Percentiles rank a stretch among this genome's conserved stretches.
Conservation (phyloP, 2,113 vertebrate species). For the Pseudopipra pipra region DNA sequence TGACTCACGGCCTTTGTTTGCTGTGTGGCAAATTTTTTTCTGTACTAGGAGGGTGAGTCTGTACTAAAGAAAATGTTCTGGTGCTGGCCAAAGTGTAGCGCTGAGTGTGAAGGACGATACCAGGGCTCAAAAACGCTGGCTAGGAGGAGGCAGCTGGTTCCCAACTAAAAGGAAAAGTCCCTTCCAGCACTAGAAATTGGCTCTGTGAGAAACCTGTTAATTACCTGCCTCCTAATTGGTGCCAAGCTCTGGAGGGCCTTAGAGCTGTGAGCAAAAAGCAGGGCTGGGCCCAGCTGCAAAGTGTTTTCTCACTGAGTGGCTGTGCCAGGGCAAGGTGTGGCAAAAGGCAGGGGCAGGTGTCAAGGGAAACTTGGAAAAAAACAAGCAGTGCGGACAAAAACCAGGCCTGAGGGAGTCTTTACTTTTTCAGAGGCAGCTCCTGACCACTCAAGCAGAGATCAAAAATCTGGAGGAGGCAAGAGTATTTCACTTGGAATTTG, state of each 20-base stretch:
- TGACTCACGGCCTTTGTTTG: not conserved
- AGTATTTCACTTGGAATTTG: not conserved
- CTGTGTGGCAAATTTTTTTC: not conserved
- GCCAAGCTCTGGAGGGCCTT: not conserved
- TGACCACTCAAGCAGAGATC: not conserved
- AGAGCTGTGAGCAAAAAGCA: not conserved
- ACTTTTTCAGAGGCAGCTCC: not conserved
- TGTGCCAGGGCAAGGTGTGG: not conserved
- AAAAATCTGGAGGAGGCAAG: not conserved
- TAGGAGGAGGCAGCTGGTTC: not conserved
- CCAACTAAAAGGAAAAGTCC: not conserved
- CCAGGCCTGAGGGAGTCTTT: not conserved
- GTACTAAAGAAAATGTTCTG: not conserved
- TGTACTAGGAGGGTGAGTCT: not conserved
- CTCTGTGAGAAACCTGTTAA: not conserved
- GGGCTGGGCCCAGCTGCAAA: not conserved
- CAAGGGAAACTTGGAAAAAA: not conserved
- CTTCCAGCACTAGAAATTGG: not conserved
- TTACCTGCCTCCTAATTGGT: not conserved
- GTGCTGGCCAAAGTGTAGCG: not conserved
- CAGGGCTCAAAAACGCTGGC: rapidly evolving
- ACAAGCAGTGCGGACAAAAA: rapidly evolving
- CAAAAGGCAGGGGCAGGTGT: not conserved
- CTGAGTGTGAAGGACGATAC: rapidly evolving
- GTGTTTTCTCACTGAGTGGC: no score